A percentile compares a stretch with the other conserved stretches of the same genome.
Evolutionary conservation across 2,888 invertebrate species (phyloP).

Genomic region (Carabus problematicus): DNA sequence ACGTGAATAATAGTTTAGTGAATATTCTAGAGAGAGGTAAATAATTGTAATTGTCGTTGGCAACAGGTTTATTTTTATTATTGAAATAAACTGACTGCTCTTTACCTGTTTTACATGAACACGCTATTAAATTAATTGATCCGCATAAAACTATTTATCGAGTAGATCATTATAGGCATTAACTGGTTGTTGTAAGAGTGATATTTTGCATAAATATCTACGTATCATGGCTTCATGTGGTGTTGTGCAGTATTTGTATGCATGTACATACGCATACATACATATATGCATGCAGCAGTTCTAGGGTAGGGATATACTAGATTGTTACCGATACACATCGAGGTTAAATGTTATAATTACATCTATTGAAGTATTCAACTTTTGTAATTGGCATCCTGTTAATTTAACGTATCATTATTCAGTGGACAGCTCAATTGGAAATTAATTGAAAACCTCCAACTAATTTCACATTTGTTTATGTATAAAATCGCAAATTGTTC

Average conservation of each 20-base stretch:
- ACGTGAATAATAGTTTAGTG: no score
- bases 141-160: constrained; percentile 28
- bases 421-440: constrained; percentile 30
- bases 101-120: constrained; percentile 7
- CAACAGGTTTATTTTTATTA: no score
- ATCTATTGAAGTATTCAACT: constrained; percentile 33
- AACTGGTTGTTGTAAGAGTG: constrained; percentile 14
- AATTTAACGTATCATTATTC: constrained; percentile 37
- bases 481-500: constrained; percentile 19
- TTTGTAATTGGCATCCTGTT: constrained; percentile 37
- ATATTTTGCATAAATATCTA: constrained; percentile 28
- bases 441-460: constrained; percentile 37
- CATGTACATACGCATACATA: not conserved
- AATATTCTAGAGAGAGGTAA: no score
- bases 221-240: not conserved
- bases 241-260: not conserved
- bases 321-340: not conserved
- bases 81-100: no score
- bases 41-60: no score
- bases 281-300: no score
- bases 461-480: constrained; percentile 39
- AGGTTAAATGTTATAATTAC: constrained; percentile 33
- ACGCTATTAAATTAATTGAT: constrained; percentile 30
- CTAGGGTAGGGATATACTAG: not conserved
- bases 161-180: constrained; percentile 16